phyloP scores from a whole-genome alignment of 2,113 vertebrate species.

The Burhinus oedicnemus region DNA sequence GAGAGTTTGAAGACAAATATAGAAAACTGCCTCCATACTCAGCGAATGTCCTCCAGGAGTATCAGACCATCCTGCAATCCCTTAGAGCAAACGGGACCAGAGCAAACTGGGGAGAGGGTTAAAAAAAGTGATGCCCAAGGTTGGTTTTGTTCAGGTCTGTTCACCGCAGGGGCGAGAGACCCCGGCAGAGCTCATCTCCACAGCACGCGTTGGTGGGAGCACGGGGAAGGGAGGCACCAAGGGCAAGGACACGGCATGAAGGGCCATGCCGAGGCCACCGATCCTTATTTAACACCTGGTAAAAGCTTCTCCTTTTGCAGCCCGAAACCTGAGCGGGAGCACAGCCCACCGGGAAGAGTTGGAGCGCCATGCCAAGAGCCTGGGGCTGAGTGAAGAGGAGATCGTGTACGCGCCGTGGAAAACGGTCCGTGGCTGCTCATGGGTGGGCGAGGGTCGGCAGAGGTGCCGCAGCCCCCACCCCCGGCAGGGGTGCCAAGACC shows the following conservation, averaged over 20 bases:
- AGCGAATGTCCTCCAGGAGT: no score
- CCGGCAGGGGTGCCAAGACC: not conserved
- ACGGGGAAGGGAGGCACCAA: not conserved
- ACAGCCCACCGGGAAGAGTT: not conserved
- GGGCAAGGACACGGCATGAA: fast-evolving
- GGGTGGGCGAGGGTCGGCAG: not conserved
- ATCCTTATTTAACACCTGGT: fast-evolving
- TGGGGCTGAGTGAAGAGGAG: not conserved
- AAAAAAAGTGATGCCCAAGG: fast-evolving
- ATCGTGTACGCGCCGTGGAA: not conserved
- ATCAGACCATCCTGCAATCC: not conserved
- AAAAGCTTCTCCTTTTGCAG: not conserved
- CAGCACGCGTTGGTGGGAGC: not conserved
- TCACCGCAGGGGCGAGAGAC: fast-evolving
- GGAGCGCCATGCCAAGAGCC: fast-evolving
- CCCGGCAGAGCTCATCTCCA: fast-evolving
- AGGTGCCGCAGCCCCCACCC: not conserved
- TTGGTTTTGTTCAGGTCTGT: not conserved
- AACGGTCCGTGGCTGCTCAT: not conserved
- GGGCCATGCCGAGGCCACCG: fast-evolving
- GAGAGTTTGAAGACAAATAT: fast-evolving
- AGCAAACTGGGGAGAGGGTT: not conserved
- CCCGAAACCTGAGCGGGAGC: not conserved
- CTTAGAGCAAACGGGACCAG: not conserved
- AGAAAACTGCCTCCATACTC: not conserved